These are phyloP conservation scores for Drosophila colorata DNA, from an alignment of 2,888 invertebrate species.

Conservation along the genomic window DNA sequence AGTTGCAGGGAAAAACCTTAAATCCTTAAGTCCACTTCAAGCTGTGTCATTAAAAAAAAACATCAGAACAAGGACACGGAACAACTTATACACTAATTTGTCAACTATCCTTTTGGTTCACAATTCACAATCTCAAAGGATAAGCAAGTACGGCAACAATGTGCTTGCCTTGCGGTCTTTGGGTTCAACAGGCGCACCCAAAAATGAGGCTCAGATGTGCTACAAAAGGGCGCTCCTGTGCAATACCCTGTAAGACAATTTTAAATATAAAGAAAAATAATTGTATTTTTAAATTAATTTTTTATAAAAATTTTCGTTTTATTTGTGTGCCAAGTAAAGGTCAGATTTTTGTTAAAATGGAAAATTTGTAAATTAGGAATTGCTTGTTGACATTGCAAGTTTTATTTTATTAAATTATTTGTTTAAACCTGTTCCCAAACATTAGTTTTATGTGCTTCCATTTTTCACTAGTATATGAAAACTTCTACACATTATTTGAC, in stretches of 20 bases:
- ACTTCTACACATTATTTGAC: no score
- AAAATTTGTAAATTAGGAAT: no score
- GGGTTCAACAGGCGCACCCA: slow-evolving; percentile 27
- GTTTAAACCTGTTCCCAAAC: no score
- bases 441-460: no score
- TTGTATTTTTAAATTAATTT: no score
- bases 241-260: slow-evolving; percentile 3
- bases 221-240: background rate
- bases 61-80: slow-evolving; percentile 28
- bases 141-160: slow-evolving; percentile 18
- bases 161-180: slow-evolving; percentile 31
- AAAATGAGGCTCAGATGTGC: slow-evolving; percentile 16
- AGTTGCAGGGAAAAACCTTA: slow-evolving; percentile 7
- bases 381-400: no score
- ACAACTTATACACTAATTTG: slow-evolving; percentile 3
- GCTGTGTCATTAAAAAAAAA: slow-evolving; percentile 44
- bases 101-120: slow-evolving; percentile 15
- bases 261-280: background rate
- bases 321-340: no score
- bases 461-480: no score
- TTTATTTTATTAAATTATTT: no score
- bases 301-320: no score
- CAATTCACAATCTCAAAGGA: slow-evolving; percentile 16
- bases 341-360: no score
- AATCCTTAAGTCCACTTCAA: slow-evolving; percentile 7